phyloP scores from a whole-genome alignment of 2,797 vertebrate species.

The Microctenopoma steveboyesi region DNA sequence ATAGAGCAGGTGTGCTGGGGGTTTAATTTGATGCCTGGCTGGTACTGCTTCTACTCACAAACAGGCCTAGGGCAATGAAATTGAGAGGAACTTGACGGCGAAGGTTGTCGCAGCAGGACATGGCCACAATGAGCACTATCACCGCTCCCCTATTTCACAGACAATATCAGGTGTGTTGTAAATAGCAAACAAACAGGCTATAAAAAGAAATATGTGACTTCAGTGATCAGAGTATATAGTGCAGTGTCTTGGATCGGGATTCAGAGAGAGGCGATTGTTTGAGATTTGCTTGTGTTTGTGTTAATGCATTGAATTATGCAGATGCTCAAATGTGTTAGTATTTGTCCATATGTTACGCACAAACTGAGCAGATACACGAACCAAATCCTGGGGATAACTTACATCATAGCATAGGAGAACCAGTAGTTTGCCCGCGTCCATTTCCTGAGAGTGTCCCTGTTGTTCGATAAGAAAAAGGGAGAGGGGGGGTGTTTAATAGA shows the following conservation, averaged over 20 bases:
- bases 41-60: slow-evolving; percentile 84
- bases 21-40: slow-evolving; percentile 72
- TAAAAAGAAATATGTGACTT: slow-evolving; percentile 39
- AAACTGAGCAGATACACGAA: not conserved
- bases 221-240: slow-evolving; percentile 43
- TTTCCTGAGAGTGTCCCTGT: slow-evolving; percentile 70
- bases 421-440: slow-evolving; percentile 70
- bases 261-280: slow-evolving; percentile 6
- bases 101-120: slow-evolving; percentile 84
- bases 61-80: slow-evolving; percentile 86
- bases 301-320: not conserved
- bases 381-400: slow-evolving; percentile 57
- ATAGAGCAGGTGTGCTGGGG: slow-evolving; percentile 52
- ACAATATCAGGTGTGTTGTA: slow-evolving; percentile 50
- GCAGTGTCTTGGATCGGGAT: slow-evolving; percentile 8
- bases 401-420: slow-evolving; percentile 83
- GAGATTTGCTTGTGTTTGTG: slow-evolving; percentile 26
- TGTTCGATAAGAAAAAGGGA: slow-evolving; percentile 25
- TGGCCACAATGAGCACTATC: slow-evolving; percentile 73
- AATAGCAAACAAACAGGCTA: slow-evolving; percentile 59
- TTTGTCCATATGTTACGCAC: no score
- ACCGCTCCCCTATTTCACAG: slow-evolving; percentile 72
- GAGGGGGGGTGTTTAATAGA: slow-evolving; percentile 44
- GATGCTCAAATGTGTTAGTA: slow-evolving; percentile 6
- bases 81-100: slow-evolving; percentile 86